Percentiles rank a stretch among this genome's conserved stretches.
phyloP scores from a whole-genome alignment of 2,888 invertebrate genomes.

The Palloptera scutellata region DNA sequence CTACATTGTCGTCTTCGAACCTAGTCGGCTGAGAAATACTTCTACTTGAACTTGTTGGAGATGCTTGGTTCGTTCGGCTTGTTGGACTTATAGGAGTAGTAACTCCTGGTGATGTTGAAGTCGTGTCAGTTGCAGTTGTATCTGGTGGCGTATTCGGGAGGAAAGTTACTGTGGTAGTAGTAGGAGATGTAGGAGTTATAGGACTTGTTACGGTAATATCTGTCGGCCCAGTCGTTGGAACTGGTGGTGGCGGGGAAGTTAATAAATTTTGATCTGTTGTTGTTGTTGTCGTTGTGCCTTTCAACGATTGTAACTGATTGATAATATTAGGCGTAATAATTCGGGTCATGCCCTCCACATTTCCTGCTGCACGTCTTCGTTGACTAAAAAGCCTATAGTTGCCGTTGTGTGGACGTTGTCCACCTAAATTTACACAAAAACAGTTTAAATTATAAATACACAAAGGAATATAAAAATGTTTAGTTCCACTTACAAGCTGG shows the following conservation, averaged over 20 bases:
- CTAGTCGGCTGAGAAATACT: background rate
- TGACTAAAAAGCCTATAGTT: conserved; percentile 4
- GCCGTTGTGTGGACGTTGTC: background rate
- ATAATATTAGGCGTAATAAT: background rate
- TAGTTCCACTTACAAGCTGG: background rate
- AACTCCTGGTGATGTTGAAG: background rate
- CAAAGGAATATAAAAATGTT: background rate
- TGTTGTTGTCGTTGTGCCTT: conserved; percentile 19
- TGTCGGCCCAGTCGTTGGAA: conserved; percentile 2
- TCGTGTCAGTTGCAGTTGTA: background rate
- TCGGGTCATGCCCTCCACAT: conserved; percentile 2
- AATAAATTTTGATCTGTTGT: background rate
- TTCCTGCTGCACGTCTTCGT: conserved; percentile 4
- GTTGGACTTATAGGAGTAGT: conserved; percentile 8
- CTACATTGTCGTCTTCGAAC: background rate
- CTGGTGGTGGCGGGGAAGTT: background rate
- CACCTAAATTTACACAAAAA: background rate
- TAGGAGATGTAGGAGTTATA: conserved; percentile 1
- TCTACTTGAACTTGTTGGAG: background rate
- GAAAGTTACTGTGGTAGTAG: background rate
- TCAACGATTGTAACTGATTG: background rate
- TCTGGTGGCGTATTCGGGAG: background rate
- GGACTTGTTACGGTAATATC: conserved; percentile 4
- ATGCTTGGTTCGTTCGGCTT: background rate
- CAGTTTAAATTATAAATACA: background rate